phyloP scores from a whole-genome alignment of 2,888 invertebrate species.

The Heliconius charithonia region DNA sequence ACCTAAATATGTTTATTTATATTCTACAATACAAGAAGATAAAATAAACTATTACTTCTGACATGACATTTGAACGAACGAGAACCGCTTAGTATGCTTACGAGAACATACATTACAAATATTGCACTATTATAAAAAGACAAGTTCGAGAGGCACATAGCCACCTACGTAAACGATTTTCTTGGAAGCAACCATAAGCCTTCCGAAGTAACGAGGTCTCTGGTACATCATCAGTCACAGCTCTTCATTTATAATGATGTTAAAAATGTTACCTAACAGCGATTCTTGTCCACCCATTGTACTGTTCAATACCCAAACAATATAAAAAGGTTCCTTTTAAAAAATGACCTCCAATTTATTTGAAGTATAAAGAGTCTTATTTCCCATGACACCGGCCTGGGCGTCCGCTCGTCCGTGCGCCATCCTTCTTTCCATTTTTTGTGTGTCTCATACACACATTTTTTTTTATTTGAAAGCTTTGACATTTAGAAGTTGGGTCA shows the following conservation, averaged over 20 bases:
- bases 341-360: constrained; percentile 83
- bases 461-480: constrained; percentile 75
- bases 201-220: constrained; percentile 54
- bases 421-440: constrained; percentile 75
- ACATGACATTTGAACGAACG: constrained; percentile 37
- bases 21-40: not conserved
- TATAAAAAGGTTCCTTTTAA: constrained; percentile 65
- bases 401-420: constrained; percentile 68
- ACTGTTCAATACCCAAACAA: constrained; percentile 73
- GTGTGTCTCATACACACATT: constrained; percentile 46
- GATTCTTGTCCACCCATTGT: constrained; percentile 82
- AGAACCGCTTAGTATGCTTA: constrained; percentile 41
- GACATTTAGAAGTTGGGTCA: constrained; percentile 80
- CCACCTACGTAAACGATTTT: constrained; percentile 54
- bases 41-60: constrained; percentile 22
- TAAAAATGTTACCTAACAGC: constrained; percentile 81
- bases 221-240: constrained; percentile 72
- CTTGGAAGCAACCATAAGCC: constrained; percentile 55
- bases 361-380: constrained; percentile 76
- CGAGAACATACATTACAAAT: constrained; percentile 45
- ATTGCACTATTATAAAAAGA: constrained; percentile 48
- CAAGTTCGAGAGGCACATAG: constrained; percentile 40
- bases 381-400: constrained; percentile 78
- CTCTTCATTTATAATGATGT: constrained; percentile 83
- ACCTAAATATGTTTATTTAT: not conserved